Base-by-base conservation (phyloP, 2,888 invertebrate genomes). In the Ceriagrion tenellum region DNA sequence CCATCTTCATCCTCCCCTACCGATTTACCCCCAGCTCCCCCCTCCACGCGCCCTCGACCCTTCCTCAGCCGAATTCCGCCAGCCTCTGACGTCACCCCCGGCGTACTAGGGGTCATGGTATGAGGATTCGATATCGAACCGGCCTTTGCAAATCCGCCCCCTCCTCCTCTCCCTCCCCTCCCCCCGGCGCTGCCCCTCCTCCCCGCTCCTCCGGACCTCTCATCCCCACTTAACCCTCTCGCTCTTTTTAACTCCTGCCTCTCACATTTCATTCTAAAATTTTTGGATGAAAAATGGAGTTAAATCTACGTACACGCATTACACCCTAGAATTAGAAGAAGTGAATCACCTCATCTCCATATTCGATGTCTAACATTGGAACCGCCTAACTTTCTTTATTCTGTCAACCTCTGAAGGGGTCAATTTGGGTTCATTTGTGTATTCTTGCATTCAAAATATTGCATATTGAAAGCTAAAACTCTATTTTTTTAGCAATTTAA, bases 71-170 rank as follows among this genome's bases (percentile, higher is more conserved):
- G 81, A 81, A 81, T 81, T 35, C 81, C 30, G 30, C 81, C 81
- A 35, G 81, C 30, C 81, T 81, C 81, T 81, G 81, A 81, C 81
- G 81, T 81, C 81, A 81, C 35, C 81, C 35, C 81, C 35, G 35
- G 81, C 81, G 81, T 81, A 81, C 81, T 81, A 30, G 81, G 69
- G 81, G 81, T 81, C 81, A 81, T 81, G 81, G 30, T 81, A 81
- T 35, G 81, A 81, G 81, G 81, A 81, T 30, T 81, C 81, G 81
- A 81, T 81, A 81, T 81, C 81, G 81, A 81, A 18, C 81, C 81
- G 81, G 81, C 81, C 81, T 81, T 81, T 81, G 81, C 81, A 81
- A 81, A 81, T 81, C 81, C 81, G 16, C 81, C 35, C 35, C 35
- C 35, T 35, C 3, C 35, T 35, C 10, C 30, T 18, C 35, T 1